Percentiles rank a stretch among this genome's conserved stretches.
These are phyloP conservation scores for Hypsopygia costalis DNA, from an alignment of 2,888 invertebrate species.

Conservation along the genomic window DNA sequence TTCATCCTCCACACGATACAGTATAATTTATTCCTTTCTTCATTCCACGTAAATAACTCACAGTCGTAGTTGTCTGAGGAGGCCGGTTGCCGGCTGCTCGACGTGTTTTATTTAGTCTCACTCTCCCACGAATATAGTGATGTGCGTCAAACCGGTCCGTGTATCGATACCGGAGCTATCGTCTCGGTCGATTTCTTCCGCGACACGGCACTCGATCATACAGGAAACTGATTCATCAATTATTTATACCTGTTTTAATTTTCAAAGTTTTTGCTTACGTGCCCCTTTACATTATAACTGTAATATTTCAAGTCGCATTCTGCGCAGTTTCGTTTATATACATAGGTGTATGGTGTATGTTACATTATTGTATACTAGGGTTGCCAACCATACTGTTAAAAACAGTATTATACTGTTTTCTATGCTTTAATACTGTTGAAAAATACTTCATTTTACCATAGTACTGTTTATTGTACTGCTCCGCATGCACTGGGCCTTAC, in stretches of 20 bases:
- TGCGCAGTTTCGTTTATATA: background rate
- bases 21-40: constrained; percentile 43
- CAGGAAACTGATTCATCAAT: constrained; percentile 51
- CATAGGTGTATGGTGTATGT: no score
- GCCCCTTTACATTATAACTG: constrained; percentile 39
- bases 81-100: constrained; percentile 19
- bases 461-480: no score
- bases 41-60: constrained; percentile 38
- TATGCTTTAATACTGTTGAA: no score
- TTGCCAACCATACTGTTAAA: no score
- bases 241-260: constrained; percentile 56
- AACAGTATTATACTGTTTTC: no score
- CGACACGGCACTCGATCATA: constrained; percentile 38
- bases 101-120: constrained; percentile 37
- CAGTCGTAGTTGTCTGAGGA: constrained; percentile 23
- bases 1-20: constrained; percentile 40
- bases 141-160: constrained; percentile 42
- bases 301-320: constrained; percentile 26
- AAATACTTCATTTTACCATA: no score
- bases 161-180: constrained; percentile 43
- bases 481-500: no score
- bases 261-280: constrained; percentile 38
- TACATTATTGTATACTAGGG: no score
- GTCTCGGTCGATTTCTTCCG: constrained; percentile 61
- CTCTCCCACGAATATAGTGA: constrained; percentile 51